These are phyloP conservation scores for Gymnocephalus cernua DNA, from an alignment of 2,113 vertebrate genomes.

Conservation along the genomic window DNA sequence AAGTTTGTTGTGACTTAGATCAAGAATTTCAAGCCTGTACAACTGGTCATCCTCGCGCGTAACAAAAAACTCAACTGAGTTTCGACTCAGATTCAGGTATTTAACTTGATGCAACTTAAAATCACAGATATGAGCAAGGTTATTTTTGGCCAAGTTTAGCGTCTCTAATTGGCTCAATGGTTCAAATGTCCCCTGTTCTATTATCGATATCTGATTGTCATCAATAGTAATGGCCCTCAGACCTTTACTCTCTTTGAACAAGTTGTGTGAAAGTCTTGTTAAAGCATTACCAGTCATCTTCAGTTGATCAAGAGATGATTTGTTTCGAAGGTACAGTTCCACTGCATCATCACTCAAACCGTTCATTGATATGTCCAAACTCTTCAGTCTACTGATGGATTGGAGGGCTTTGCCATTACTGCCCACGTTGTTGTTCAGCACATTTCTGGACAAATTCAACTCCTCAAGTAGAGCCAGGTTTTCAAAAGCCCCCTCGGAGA, in stretches of 20 bases:
- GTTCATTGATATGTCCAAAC: constrained; percentile 86
- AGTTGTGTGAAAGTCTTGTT: constrained; percentile 69
- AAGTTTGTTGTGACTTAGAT: constrained; percentile 86
- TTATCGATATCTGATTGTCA: constrained; percentile 83
- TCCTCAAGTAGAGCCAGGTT: constrained; percentile 76
- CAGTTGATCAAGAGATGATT: constrained; percentile 79
- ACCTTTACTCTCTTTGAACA: constrained; percentile 74
- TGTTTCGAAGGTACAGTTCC: constrained; percentile 81
- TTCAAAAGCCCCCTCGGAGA: constrained; percentile 78
- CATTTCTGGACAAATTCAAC: constrained; percentile 83
- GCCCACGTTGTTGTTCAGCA: constrained; percentile 75
- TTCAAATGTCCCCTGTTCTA: constrained; percentile 83
- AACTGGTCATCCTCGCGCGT: constrained; percentile 36
- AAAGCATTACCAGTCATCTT: constrained; percentile 82
- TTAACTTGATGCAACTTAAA: constrained; percentile 84
- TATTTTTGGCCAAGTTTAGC: constrained; percentile 84
- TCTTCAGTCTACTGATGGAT: constrained; percentile 71
- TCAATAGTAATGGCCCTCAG: constrained; percentile 80
- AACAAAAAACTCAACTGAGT: constrained; percentile 83
- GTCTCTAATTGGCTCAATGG: constrained; percentile 75
- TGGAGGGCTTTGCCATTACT: constrained; percentile 77
- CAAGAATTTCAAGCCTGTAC: constrained; percentile 83
- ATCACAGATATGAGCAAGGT: constrained; percentile 82
- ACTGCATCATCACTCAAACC: constrained; percentile 79
- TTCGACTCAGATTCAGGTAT: constrained; percentile 85